These are phyloP conservation scores for Microtus richardsoni DNA, from an alignment of 2,113 vertebrate species.

Conservation along the genomic window DNA sequence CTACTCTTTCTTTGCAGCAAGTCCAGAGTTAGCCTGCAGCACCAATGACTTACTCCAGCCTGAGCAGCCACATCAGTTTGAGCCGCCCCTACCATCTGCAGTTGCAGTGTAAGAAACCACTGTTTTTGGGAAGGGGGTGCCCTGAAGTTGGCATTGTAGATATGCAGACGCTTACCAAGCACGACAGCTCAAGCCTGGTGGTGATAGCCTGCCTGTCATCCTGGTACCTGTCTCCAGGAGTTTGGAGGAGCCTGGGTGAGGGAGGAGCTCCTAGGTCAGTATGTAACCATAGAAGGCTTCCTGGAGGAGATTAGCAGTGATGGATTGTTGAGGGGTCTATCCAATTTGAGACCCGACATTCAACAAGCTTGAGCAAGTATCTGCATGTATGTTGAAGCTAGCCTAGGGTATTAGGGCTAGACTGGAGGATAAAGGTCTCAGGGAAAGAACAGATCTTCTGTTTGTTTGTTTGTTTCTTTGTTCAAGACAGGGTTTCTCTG, in stretches of 20 bases:
- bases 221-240: not conserved
- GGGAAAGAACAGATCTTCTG: not conserved
- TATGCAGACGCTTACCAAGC: not conserved
- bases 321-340: not conserved
- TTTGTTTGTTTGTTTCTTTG: not conserved
- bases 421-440: not conserved
- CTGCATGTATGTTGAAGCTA: conserved; percentile 8
- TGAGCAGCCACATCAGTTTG: not conserved
- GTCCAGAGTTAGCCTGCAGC: conserved; percentile 71
- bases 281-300: conserved; percentile 39
- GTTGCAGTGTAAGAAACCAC: conserved; percentile 75
- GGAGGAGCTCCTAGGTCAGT: not conserved
- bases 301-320: not conserved
- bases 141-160: not conserved
- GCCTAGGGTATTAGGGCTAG: not conserved
- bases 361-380: conserved; percentile 33
- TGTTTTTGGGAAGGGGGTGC: not conserved
- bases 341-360: not conserved
- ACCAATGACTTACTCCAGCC: conserved; percentile 59
- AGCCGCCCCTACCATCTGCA: not conserved
- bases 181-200: conserved; percentile 7
- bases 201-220: not conserved
- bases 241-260: not conserved
- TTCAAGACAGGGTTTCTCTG: not conserved
- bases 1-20: conserved; percentile 54